Conservation (phyloP, 2,888 invertebrate species). For the Microdon myrmicae region DNA sequence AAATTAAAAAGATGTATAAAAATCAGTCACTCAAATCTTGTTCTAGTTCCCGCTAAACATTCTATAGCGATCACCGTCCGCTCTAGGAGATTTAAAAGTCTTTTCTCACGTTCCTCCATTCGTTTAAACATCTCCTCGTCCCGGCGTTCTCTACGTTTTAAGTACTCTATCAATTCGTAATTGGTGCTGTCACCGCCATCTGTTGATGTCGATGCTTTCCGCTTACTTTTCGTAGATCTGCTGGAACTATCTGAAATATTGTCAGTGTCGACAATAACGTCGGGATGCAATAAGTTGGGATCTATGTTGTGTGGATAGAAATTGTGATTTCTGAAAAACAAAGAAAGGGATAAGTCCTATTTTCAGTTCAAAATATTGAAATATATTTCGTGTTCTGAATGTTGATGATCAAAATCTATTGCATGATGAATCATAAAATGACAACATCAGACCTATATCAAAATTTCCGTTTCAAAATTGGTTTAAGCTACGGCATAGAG, state of each 20-base stretch:
- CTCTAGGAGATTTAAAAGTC: constrained; percentile 63
- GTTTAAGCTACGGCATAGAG: too few species aligned
- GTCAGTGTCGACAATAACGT: constrained; percentile 66
- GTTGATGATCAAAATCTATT: too few species aligned
- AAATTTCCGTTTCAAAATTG: too few species aligned
- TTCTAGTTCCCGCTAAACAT: constrained; percentile 58
- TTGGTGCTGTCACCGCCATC: constrained; percentile 65
- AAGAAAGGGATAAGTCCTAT: background rate
- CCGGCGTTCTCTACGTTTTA: constrained; percentile 65
- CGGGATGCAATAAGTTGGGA: constrained; percentile 64
- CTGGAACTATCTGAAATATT: constrained; percentile 64
- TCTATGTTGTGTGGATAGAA: constrained; percentile 63
- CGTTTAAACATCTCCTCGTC: constrained; percentile 64
- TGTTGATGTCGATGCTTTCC: constrained; percentile 65
- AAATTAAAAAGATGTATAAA: background rate
- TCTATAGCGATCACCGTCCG: constrained; percentile 66
- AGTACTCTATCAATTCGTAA: constrained; percentile 66
- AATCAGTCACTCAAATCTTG: constrained; percentile 49
- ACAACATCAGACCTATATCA: too few species aligned
- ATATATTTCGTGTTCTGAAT: too few species aligned
- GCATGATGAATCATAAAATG: too few species aligned
- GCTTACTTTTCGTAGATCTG: constrained; percentile 58
- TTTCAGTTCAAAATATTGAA: too few species aligned
- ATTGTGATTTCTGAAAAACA: constrained; percentile 60
- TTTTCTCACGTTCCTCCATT: constrained; percentile 66